Percentiles rank a stretch among this genome's conserved stretches.
phyloP scores from a whole-genome alignment of 2,888 invertebrate genomes.

The Ptilodon capucinus region DNA sequence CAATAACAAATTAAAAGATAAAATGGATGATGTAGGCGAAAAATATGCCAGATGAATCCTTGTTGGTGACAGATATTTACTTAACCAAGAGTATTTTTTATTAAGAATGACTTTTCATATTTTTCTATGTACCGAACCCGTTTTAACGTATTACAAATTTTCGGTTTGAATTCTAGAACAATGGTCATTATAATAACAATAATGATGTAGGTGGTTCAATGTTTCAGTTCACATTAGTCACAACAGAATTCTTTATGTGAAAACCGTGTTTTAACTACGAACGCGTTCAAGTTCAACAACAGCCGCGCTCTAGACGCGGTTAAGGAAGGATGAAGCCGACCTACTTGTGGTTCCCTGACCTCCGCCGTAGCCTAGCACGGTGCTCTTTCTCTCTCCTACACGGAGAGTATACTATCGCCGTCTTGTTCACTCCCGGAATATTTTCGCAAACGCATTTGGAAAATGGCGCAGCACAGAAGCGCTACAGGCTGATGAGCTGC shows the following conservation, averaged over 20 bases:
- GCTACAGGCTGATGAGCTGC: constrained; percentile 52
- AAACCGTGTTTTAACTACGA: constrained; percentile 71
- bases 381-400: constrained; percentile 48
- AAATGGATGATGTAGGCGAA: too few species aligned
- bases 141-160: not conserved
- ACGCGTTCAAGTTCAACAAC: constrained; percentile 73
- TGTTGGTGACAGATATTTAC: too few species aligned
- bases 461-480: constrained; percentile 64
- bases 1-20: too few species aligned
- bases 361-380: constrained; percentile 71
- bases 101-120: not conserved
- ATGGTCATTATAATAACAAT: constrained; percentile 9
- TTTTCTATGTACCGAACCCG: not conserved
- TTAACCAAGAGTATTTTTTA: too few species aligned
- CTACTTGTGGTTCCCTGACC: constrained; percentile 82
- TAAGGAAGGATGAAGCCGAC: constrained; percentile 79
- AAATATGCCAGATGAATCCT: too few species aligned
- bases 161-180: not conserved
- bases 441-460: constrained; percentile 76
- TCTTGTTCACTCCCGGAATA: constrained; percentile 77
- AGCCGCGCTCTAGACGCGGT: constrained; percentile 56
- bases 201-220: constrained; percentile 11
- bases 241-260: constrained; percentile 46
- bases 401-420: constrained; percentile 8
- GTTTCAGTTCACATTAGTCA: constrained; percentile 21